These are phyloP conservation scores for Phrynocephalus vlangalii DNA, from an alignment of 2,797 vertebrate species.

Conservation along the genomic window DNA sequence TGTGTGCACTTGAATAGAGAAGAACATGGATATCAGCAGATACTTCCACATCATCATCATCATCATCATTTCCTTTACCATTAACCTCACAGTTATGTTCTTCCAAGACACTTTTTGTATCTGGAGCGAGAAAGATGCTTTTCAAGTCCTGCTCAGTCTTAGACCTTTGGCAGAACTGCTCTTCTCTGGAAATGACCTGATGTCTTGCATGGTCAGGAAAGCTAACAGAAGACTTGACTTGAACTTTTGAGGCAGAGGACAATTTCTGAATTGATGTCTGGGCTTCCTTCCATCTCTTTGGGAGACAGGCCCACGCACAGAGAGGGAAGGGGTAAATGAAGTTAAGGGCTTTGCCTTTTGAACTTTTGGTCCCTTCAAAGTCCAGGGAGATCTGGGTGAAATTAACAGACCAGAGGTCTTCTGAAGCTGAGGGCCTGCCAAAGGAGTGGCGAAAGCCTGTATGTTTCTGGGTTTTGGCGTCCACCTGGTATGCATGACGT, in stretches of 20 bases:
- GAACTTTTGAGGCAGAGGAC: constrained; percentile 59
- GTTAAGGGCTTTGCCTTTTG: constrained; percentile 84
- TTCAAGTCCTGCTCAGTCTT: constrained; percentile 77
- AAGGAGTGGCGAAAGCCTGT: constrained; percentile 35
- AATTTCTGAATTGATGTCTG: constrained; percentile 55
- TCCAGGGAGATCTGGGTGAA: constrained; percentile 84
- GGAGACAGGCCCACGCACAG: constrained; percentile 90
- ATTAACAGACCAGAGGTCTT: constrained; percentile 90
- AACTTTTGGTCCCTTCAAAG: constrained; percentile 90
- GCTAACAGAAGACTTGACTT: constrained; percentile 77
- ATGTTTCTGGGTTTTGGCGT: constrained; percentile 53
- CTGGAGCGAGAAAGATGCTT: constrained; percentile 65
- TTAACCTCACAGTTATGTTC: constrained; percentile 56
- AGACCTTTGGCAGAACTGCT: constrained; percentile 71
- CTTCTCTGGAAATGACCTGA: constrained; percentile 62
- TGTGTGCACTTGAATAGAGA: constrained; percentile 79
- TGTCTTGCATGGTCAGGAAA: constrained; percentile 69
- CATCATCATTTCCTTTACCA: constrained; percentile 39
- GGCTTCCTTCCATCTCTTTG: constrained; percentile 76
- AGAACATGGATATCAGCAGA: constrained; percentile 79
- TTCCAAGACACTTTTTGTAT: constrained; percentile 57
- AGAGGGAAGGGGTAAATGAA: constrained; percentile 91
- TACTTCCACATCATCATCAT: constrained; percentile 65
- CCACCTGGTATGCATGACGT: constrained; percentile 78
- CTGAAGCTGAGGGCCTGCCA: constrained; percentile 75